Conservation (phyloP, 1,140 invertebrate genomes). For the Hermatobates lingyangjiaoensis region DNA sequence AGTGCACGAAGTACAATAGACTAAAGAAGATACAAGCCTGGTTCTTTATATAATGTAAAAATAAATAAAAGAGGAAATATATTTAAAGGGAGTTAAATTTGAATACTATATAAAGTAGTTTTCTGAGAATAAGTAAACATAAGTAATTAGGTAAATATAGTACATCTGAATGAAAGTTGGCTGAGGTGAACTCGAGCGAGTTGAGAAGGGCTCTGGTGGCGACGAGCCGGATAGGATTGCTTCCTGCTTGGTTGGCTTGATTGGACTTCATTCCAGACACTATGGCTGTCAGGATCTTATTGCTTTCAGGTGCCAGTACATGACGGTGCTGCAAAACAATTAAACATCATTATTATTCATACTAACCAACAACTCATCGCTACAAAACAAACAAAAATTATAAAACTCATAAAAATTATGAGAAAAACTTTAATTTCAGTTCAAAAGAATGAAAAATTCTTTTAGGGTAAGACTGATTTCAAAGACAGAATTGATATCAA, state of each 20-base stretch:
- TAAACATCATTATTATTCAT: not conserved
- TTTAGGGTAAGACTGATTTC: no score
- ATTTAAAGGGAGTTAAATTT: not conserved
- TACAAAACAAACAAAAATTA: slow-evolving; percentile 33
- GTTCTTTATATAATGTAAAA: no score
- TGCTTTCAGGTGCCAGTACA: slow-evolving; percentile 75
- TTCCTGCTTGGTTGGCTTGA: no score
- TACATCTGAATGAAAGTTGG: slow-evolving; percentile 93
- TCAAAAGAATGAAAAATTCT: no score
- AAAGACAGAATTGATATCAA: no score
- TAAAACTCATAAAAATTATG: no score
- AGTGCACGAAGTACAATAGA: no score
- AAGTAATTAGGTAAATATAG: slow-evolving; percentile 7
- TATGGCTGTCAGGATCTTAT: slow-evolving; percentile 94
- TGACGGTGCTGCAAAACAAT: slow-evolving; percentile 49
- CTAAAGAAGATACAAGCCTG: no score
- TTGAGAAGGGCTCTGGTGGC: slow-evolving; percentile 95
- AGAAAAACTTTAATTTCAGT: no score
- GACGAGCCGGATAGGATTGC: slow-evolving; percentile 70
- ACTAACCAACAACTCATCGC: not conserved
- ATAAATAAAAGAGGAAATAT: no score
- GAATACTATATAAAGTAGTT: not conserved
- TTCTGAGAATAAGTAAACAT: not conserved
- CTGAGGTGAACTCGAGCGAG: slow-evolving; percentile 94
- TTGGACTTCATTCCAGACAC: slow-evolving; percentile 90